These are phyloP conservation scores for Cynocephalus volans DNA, from an alignment of 2,113 vertebrate species.

Conservation along the genomic window DNA sequence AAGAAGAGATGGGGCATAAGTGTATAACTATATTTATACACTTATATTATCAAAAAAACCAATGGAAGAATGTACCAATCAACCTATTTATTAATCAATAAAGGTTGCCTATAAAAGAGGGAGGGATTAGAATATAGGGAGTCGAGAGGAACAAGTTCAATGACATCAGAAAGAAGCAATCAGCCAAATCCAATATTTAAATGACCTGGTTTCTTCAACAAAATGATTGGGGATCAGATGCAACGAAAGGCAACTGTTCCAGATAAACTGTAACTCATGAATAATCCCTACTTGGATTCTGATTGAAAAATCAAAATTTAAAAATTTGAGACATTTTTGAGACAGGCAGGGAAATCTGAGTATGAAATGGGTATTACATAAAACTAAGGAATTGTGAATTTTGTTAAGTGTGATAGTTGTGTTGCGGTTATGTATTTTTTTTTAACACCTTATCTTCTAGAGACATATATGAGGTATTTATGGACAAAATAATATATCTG, in stretches of 20 bases:
- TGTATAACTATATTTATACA: not conserved
- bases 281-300: slow-evolving; percentile 27
- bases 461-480: not conserved
- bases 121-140: not conserved
- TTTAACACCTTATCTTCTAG: not conserved
- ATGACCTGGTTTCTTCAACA: not conserved
- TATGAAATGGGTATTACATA: not conserved
- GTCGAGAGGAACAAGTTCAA: not conserved
- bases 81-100: slow-evolving; percentile 25
- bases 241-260: not conserved
- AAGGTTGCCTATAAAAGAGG: not conserved
- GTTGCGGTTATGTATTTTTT: not conserved
- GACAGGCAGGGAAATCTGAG: not conserved
- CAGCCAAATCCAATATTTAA: not conserved
- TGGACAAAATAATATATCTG: not conserved
- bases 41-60: not conserved
- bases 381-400: not conserved
- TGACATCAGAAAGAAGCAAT: not conserved
- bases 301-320: not conserved
- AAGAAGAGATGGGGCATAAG: not conserved
- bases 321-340: not conserved
- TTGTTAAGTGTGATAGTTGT: not conserved
- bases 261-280: not conserved
- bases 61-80: not conserved
- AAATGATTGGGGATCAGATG: not conserved